These are phyloP conservation scores for Microplitis mediator DNA, from an alignment of 1,140 invertebrate genomes.

Conservation along the genomic window DNA sequence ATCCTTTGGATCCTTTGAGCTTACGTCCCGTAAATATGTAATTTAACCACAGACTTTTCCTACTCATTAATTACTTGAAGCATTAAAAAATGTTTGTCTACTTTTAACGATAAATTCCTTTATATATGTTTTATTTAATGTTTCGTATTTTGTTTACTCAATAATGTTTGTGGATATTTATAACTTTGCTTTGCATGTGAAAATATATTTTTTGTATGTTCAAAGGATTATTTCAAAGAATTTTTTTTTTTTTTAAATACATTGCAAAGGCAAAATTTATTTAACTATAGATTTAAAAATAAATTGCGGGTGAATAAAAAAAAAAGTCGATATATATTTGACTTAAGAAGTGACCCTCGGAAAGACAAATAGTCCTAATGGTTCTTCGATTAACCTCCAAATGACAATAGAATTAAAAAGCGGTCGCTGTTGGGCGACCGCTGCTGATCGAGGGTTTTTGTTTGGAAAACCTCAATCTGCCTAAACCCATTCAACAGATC, in stretches of 20 bases:
- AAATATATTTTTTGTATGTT: too few relatives aligned
- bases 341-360: not conserved
- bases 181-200: too few relatives aligned
- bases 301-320: too few relatives aligned
- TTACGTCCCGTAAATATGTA: slow-evolving; percentile 26
- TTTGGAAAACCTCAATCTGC: not conserved
- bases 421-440: slow-evolving; percentile 42
- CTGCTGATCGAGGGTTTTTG: slow-evolving; percentile 50
- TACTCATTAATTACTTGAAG: not conserved
- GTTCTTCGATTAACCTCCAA: slow-evolving; percentile 54
- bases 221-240: too few relatives aligned
- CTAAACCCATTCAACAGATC: not conserved
- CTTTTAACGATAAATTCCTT: too few relatives aligned
- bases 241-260: too few relatives aligned
- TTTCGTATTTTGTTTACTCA: too few relatives aligned
- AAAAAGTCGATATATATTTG: not conserved
- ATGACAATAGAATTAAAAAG: slow-evolving; percentile 59
- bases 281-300: too few relatives aligned
- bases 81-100: too few relatives aligned
- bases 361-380: slow-evolving; percentile 32
- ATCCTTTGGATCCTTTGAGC: slow-evolving; percentile 21
- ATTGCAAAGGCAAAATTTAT: too few relatives aligned
- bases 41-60: slow-evolving; percentile 17
- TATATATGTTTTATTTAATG: too few relatives aligned
- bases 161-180: too few relatives aligned